These are phyloP conservation scores for Falco novaeseelandiae DNA, from an alignment of 2,797 vertebrate genomes.

Conservation along the genomic window DNA sequence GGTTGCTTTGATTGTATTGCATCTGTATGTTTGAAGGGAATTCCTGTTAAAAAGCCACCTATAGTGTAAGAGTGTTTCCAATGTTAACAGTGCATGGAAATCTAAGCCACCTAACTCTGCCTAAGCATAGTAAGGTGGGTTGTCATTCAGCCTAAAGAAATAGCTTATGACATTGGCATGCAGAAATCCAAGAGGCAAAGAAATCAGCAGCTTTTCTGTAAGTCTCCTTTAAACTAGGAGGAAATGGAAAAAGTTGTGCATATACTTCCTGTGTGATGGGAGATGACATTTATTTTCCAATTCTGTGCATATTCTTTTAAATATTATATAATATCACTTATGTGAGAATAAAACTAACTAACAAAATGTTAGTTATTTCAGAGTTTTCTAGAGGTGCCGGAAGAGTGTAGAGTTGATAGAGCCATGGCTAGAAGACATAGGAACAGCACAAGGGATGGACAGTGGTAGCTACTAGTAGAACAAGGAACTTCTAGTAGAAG, in stretches of 20 bases:
- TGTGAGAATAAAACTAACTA: no score
- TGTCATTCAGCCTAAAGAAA: background rate
- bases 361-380: background rate
- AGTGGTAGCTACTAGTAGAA: background rate
- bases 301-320: background rate
- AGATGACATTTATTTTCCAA: background rate
- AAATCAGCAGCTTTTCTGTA: background rate
- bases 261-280: background rate
- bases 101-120: background rate
- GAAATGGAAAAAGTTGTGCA: background rate
- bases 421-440: background rate
- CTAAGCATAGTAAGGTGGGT: background rate
- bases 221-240: background rate
- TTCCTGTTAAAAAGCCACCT: background rate
- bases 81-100: background rate
- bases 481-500: background rate
- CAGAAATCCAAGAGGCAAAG: background rate
- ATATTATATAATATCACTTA: background rate
- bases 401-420: background rate
- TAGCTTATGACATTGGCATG: background rate
- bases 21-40: background rate
- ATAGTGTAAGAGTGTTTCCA: background rate
- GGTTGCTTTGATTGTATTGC: background rate
- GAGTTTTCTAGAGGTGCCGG: background rate
- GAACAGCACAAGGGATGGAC: accelerated